A percentile compares a stretch with the other conserved stretches of the same genome.
These are phyloP conservation scores for Brachyistius frenatus DNA, from an alignment of 2,113 vertebrate genomes.

Conservation along the genomic window DNA sequence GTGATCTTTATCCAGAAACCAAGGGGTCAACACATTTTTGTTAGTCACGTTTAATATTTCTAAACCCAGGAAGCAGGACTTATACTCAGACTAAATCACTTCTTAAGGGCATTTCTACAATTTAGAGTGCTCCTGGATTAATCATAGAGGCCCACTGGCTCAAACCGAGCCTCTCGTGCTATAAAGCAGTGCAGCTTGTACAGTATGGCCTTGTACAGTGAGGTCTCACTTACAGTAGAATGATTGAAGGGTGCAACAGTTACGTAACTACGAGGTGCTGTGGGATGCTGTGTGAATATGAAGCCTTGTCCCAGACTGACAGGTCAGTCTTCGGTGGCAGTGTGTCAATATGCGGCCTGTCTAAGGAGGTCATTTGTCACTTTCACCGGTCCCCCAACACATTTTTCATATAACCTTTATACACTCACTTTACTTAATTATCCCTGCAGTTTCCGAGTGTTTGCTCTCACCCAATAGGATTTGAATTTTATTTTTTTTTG, in stretches of 20 bases:
- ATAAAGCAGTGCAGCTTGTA: constrained; percentile 10
- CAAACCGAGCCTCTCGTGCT: constrained; percentile 20
- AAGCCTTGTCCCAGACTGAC: constrained; percentile 63
- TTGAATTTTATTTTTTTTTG: constrained; percentile 11
- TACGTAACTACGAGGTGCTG: constrained; percentile 62
- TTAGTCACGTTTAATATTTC: constrained; percentile 12
- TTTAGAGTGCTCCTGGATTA: constrained; percentile 6
- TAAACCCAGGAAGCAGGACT: background rate
- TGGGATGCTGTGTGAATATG: constrained; percentile 67
- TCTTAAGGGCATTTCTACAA: constrained; percentile 15
- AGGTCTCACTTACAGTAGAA: constrained; percentile 61
- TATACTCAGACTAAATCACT: constrained; percentile 14
- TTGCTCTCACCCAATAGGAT: constrained; percentile 41
- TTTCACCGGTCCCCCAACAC: constrained; percentile 13
- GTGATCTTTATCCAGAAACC: background rate
- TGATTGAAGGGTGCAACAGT: constrained; percentile 64
- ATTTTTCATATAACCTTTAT: constrained; percentile 39
- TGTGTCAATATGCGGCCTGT: constrained; percentile 42
- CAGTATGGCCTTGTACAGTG: constrained; percentile 17
- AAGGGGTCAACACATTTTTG: constrained; percentile 4
- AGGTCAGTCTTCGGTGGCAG: constrained; percentile 49
- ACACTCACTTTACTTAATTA: constrained; percentile 29
- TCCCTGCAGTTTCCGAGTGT: constrained; percentile 29
- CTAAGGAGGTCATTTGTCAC: constrained; percentile 35
- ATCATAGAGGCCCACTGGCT: constrained; percentile 11